A percentile compares a stretch with the other conserved stretches of the same genome.
phyloP scores from a whole-genome alignment of 2,113 vertebrate species.

The Gopherus flavomarginatus region DNA sequence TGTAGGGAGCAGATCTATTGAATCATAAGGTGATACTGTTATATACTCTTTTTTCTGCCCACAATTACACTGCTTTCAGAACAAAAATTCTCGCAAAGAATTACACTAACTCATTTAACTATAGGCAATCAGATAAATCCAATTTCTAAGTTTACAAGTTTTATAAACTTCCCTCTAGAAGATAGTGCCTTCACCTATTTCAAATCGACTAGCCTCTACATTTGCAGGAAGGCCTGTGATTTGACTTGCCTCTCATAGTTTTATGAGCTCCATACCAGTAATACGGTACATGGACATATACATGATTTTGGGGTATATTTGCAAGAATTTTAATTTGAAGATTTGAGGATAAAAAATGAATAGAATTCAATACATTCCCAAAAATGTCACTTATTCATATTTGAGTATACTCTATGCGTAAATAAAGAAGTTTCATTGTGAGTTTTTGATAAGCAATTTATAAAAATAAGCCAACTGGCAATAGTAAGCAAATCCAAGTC shows the following conservation, averaged over 20 bases:
- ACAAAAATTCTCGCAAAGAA: neutral
- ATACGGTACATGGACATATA: neutral
- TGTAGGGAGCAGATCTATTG: neutral
- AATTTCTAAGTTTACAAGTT: neutral
- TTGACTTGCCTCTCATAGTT: neutral
- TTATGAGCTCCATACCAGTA: neutral
- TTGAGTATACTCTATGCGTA: neutral
- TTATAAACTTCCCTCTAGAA: neutral
- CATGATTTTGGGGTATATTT: neutral
- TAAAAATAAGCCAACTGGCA: conserved; percentile 7
- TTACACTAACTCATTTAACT: neutral
- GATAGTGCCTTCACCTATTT: neutral
- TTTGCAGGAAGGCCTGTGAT: neutral
- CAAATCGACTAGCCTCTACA: fast-evolving
- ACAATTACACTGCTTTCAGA: neutral
- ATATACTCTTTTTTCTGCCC: neutral
- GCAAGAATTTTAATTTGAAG: neutral
- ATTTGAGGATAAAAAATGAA: neutral
- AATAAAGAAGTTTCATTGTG: neutral
- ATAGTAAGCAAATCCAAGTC: conserved; percentile 16
- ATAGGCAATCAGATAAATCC: fast-evolving
- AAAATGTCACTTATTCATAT: neutral
- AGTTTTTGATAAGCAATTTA: neutral
- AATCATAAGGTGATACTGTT: neutral
- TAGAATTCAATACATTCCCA: neutral